Evolutionary conservation across 2,888 invertebrate species (phyloP).

Genomic region (Mythimna vitellina): DNA sequence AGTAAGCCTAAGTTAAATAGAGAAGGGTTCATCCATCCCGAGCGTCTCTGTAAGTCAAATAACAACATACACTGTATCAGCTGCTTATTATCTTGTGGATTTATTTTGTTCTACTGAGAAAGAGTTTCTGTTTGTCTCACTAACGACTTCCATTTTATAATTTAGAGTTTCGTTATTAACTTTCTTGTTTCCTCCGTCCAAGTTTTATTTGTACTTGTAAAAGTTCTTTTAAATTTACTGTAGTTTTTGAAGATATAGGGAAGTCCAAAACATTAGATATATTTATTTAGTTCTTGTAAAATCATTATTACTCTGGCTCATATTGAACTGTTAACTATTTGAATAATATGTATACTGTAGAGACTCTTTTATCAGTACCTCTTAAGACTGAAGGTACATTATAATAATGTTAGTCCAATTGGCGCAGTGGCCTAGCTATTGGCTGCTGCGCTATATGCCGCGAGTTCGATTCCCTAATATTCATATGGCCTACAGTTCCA

Average conservation of each 20-base stretch:
- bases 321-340: no score
- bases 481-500: no score
- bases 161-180: constrained; percentile 13
- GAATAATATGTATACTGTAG: no score
- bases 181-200: background rate
- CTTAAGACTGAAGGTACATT: background rate
- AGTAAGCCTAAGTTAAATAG: constrained; percentile 41
- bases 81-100: constrained; percentile 23
- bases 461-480: no score
- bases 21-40: constrained; percentile 27
- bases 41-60: constrained; percentile 42
- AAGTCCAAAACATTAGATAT: background rate
- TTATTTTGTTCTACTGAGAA: constrained; percentile 25
- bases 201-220: background rate
- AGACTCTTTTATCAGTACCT: no score
- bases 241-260: background rate
- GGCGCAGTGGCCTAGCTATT: no score
- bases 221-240: background rate
- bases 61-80: constrained; percentile 27
- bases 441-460: no score
- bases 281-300: background rate
- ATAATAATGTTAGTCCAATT: no score
- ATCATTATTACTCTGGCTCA: background rate
- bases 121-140: constrained; percentile 5
- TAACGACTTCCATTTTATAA: constrained; percentile 19